Base-by-base conservation (phyloP, 2,888 invertebrate genomes). In the Apodemia hepburni region DNA sequence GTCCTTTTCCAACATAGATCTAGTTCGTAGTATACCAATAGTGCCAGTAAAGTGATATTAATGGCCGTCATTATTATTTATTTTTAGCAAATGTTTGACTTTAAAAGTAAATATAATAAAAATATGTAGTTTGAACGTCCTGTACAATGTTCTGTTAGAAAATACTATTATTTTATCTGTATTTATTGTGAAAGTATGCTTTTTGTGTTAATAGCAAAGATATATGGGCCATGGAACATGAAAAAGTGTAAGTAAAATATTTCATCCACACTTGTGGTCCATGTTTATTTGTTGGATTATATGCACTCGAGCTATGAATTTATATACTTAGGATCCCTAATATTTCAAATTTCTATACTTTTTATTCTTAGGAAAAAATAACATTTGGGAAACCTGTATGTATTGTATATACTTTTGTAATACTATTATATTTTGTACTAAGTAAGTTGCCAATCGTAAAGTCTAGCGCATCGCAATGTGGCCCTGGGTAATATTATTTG, bases 11-110 rank as follows among this genome's bases (percentile, higher is more conserved):
- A 12, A 60, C 61, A 35, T 64, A 51, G 12, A 5, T 51, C 51
- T 69, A 69, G 69, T 60, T 58, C 61, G 64, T 69, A 72, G 67
- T 42, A 68, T 70, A 70, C 69, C 62, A 64, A 73, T 70, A 73
- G 72, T 71, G 69, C 70, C 70, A 71, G 70, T 71, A 70, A 74
- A 70, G 73, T 74, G 73, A 74, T 73, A 75, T 71, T 74, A 71
- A 72, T 69, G 67, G 68, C 70, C 67, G 67, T 66, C 63, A 69
- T 69, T 69, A 68, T 69, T 65, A 63, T 65, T 67, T 68, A 62
- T 67, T 59, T 61, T 63, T 51, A 51, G 18, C 51, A 9, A 51
- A 51, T 22, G 22, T 18, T 51, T 51, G 18, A 51, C 17, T 51
- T 51, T 18, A 51, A 51, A 51, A 12, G 38, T 7, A 3, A 17